Evolutionary conservation across 2,113 vertebrate species (phyloP), one percentile per base, ranked within the genome.

Genomic region (Odontophorus gujanensis): DNA sequence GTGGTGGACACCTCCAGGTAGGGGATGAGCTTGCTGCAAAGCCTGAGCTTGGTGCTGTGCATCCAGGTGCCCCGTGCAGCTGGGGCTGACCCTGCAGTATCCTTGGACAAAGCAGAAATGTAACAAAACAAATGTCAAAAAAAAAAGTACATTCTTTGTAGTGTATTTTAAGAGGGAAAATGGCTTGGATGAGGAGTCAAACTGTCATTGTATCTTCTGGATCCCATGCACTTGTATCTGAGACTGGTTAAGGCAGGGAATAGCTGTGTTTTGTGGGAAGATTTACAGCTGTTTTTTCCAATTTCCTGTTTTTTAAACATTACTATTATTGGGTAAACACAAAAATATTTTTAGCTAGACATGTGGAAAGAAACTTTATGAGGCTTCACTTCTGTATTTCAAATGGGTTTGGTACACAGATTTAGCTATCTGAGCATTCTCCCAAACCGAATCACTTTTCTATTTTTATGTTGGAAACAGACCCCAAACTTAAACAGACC

Each of bases 1-100:
- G 96, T 99, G 48, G 98, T 98, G 34, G 99, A 99, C 91, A 98
- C 99, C 1, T 99, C 99, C 63, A 98, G 99, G 99, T 99, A 97
- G 96, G 97, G 82, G 63, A 81, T n/a, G 19, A 26, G 68, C 65
- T 17, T 61, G 21, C 68, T 80, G 53, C 65, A 65, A 65, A 80
- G 22, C 59, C 51, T 38, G 3, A 51, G n/a, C 4, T 7, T 69
- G 53, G 32, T 80, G 55, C 34, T 20, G 21, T 13, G 32, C 47
- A 36, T 68, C n/a, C 38, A 36, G 34, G 10, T 38, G 11, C 15
- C 11, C 13, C 6, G 0, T 68, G 40, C 48, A 68, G 36, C 45
- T 0, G 0, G 57, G 85, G 62, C 24, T 87, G 78, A 34, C 36
- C 32, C 67, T 80, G 71, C 59, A 79, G 67, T 40, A 38, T 59